These are phyloP conservation scores for Paradoxurus hermaphroditus DNA, from an alignment of 2,113 vertebrate genomes.

Conservation along the genomic window DNA sequence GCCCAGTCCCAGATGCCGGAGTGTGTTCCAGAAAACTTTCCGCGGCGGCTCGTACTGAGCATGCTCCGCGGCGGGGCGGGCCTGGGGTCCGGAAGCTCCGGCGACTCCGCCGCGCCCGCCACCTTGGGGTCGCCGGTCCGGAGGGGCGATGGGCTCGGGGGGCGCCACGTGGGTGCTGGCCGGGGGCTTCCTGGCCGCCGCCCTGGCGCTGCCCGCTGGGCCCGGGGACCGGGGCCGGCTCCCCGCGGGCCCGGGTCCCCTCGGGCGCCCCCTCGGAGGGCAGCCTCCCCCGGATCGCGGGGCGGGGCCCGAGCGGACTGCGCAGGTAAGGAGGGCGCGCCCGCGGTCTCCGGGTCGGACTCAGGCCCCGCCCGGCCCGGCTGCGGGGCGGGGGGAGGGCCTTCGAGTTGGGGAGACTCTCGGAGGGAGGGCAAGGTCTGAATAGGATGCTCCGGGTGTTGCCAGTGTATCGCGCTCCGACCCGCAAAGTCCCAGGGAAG, in stretches of 20 bases:
- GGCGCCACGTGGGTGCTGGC: slow-evolving; percentile 26
- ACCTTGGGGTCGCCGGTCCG: fast-evolving
- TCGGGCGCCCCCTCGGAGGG: neutral
- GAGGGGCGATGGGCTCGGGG: neutral
- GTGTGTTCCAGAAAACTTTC: slow-evolving; percentile 42
- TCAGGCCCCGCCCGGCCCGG: fast-evolving
- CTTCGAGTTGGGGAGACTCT: neutral
- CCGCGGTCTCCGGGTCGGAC: fast-evolving
- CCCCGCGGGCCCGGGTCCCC: neutral
- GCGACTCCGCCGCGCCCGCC: fast-evolving
- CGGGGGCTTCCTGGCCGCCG: neutral
- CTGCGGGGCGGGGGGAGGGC: no score
- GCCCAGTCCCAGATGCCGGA: neutral
- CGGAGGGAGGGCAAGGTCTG: neutral
- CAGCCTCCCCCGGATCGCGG: neutral
- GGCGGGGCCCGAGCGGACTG: neutral
- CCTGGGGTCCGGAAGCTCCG: slow-evolving; percentile 67
- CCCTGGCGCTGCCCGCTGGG: neutral
- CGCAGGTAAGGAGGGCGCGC: neutral
- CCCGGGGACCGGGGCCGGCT: neutral
- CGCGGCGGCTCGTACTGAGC: slow-evolving; percentile 53
- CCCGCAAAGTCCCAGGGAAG: neutral
- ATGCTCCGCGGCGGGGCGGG: slow-evolving; percentile 72
- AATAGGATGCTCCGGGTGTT: neutral
- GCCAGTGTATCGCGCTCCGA: neutral